Base-by-base conservation (phyloP, 2,888 invertebrate genomes). In the Metopia argyrocephala region DNA sequence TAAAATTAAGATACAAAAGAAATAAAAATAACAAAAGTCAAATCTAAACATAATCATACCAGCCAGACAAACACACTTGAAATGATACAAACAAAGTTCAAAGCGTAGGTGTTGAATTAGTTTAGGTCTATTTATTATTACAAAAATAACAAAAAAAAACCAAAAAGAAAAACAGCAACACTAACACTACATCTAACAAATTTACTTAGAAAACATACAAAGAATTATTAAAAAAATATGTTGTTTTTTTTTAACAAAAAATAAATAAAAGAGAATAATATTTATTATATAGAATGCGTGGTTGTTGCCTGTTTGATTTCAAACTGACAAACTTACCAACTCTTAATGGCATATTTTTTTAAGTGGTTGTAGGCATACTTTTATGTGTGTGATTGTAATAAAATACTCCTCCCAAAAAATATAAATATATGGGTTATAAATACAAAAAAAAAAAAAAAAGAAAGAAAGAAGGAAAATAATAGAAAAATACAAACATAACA, bases 61-160 rank as follows among this genome's bases (percentile, higher is more conserved):
- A 2, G 54, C 62, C 57, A 59, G 38, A 65, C 50, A 57, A 12
- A 27, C 52, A 50, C 27, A 48, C 18, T 45, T 23, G 20, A 57
- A 46, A 45, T 69, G 28, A 21, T 68, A 76, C 38, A 61, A 38
- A 38, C 61, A 81, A 78, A 81, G 81, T 81, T 81, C 81, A 81
- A 81, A 61, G 78, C 70, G 81, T 81, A 70, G 81, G 81, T 61
- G 81, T 75, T 70, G 74, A 81, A 81, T 78, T 81, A 78, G 81
- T 81, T 81, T 75, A 81, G 81, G 78, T 78, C 74, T 66, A 70
- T 74, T 78, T 66, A 65, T 76, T 59, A 69, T 48, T 48, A 48
- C 48, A 48, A 59, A 1, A 31, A 28, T 12, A 45, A 52, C 45
- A 23, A 27, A 27, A 46, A 23, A 54, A 50, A 7, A n/a, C n/a